A percentile compares a stretch with the other conserved stretches of the same genome.
Conservation (phyloP, 1,140 invertebrate genomes). For the Bathynomus jamesi region DNA sequence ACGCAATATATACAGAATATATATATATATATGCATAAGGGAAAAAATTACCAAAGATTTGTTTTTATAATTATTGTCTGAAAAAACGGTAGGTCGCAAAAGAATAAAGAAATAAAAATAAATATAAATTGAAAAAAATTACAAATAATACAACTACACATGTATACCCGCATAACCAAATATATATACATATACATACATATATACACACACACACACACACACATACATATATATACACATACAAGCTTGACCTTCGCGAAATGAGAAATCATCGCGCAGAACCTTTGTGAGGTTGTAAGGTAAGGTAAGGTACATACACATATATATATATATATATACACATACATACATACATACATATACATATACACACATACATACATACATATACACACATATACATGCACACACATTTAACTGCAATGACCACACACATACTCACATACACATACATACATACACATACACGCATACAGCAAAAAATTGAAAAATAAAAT, state of each 20-base stretch:
- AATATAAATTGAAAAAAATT: no score
- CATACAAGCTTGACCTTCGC: neutral
- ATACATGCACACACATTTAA: neutral
- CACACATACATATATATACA: neutral
- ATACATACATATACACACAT: neutral
- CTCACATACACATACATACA: no score
- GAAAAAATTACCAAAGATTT: no score
- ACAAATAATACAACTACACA: neutral
- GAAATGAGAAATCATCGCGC: neutral
- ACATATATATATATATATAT: neutral
- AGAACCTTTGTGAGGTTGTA: neutral
- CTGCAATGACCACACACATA: no score
- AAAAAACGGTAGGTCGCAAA: neutral
- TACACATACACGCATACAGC: no score
- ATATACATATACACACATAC: neutral
- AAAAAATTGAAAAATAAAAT: no score
- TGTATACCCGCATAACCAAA: neutral
- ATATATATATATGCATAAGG: no score
- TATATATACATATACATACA: neutral
- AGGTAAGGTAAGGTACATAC: neutral
- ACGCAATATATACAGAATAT: no score
- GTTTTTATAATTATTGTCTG: neutral
- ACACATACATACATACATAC: neutral
- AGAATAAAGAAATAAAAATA: no score
- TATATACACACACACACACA: neutral